phyloP scores from a whole-genome alignment of 1,140 invertebrate genomes.

The Grapholita molesta region DNA sequence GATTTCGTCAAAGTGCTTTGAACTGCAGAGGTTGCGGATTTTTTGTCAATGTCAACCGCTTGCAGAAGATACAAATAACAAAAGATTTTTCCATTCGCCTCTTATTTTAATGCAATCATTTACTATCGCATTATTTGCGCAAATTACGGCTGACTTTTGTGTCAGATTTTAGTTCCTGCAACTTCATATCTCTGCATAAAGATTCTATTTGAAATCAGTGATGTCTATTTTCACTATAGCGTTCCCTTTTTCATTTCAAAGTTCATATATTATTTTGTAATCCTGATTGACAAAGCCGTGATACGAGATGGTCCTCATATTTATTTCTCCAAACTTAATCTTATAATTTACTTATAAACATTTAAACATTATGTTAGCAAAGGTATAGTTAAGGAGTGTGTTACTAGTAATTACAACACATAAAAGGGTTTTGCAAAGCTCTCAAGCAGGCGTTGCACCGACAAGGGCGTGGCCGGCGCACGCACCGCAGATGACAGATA shows the following conservation, averaged over 20 bases:
- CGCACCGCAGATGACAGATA: slow-evolving; percentile 29
- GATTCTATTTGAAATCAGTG: too few species aligned
- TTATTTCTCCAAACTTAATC: too few species aligned
- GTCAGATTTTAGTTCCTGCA: too few species aligned
- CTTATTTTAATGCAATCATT: neutral
- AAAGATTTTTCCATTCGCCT: neutral
- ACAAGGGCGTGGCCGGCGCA: slow-evolving; percentile 27
- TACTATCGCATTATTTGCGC: too few species aligned
- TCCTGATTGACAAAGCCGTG: too few species aligned
- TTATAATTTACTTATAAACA: too few species aligned
- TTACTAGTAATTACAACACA: neutral
- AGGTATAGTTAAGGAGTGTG: neutral
- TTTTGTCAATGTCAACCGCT: slow-evolving; percentile 2
- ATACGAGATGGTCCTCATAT: too few species aligned
- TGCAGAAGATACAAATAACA: neutral
- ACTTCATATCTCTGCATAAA: too few species aligned
- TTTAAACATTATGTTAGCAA: neutral
- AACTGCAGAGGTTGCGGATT: slow-evolving; percentile 1
- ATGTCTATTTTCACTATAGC: too few species aligned
- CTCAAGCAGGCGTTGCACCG: neutral
- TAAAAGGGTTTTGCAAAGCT: slow-evolving; percentile 11
- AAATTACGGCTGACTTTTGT: too few species aligned
- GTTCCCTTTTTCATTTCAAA: too few species aligned
- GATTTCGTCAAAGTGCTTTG: neutral
- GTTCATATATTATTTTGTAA: too few species aligned